phyloP scores from a whole-genome alignment of 2,888 invertebrate species.

The Agrilus biguttatus region DNA sequence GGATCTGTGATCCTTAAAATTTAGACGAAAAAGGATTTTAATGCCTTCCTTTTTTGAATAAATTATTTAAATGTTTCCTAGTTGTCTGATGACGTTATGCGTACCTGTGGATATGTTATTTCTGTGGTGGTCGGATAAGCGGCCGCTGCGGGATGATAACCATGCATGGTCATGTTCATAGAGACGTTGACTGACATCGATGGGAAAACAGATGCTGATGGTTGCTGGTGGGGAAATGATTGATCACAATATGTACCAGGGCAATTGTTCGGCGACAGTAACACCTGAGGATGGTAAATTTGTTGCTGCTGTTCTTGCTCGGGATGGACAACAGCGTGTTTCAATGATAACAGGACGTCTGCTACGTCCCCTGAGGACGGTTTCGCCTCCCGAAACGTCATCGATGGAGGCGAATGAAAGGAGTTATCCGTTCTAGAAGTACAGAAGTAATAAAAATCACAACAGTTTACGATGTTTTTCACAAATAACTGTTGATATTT shows the following conservation, averaged over 20 bases:
- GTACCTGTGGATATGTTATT: slow-evolving; percentile 54
- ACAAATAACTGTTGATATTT: too few species aligned
- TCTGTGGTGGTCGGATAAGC: slow-evolving; percentile 32
- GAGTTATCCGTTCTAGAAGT: slow-evolving; percentile 12
- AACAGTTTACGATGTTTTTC: too few species aligned
- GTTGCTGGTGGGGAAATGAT: slow-evolving; percentile 23
- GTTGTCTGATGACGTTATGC: slow-evolving; percentile 1
- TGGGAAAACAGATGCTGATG: slow-evolving; percentile 48
- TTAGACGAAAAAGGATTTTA: too few species aligned
- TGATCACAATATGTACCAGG: slow-evolving; percentile 22
- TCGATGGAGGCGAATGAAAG: slow-evolving; percentile 4
- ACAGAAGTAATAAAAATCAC: background rate
- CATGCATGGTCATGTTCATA: slow-evolving; percentile 97
- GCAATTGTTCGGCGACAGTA: slow-evolving; percentile 42
- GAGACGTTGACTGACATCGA: slow-evolving; percentile 95
- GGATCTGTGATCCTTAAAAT: too few species aligned
- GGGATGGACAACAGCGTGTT: slow-evolving; percentile 77
- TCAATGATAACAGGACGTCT: slow-evolving; percentile 76
- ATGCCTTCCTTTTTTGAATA: too few species aligned
- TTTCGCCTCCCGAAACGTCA: slow-evolving; percentile 15
- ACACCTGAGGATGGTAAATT: slow-evolving; percentile 40
- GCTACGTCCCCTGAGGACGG: slow-evolving; percentile 61
- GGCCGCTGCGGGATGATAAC: slow-evolving; percentile 40
- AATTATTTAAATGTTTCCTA: too few species aligned
- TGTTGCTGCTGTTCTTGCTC: slow-evolving; percentile 36